These are phyloP conservation scores for Chascanopsetta lugubris DNA, from an alignment of 2,113 vertebrate species.

Conservation along the genomic window DNA sequence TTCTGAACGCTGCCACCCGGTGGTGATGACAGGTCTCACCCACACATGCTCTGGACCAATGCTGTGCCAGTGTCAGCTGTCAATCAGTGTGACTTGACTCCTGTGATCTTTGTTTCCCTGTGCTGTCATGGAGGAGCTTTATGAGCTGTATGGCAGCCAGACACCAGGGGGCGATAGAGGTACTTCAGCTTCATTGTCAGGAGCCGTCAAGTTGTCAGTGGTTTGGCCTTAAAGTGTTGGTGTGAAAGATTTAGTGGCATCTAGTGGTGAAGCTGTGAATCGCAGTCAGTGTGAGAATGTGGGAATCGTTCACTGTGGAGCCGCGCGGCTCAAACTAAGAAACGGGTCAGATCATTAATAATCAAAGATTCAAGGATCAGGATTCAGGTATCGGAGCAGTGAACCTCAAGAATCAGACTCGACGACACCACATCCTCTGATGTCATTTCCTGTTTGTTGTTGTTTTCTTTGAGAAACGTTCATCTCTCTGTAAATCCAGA, in stretches of 20 bases:
- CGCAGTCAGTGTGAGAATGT: neutral
- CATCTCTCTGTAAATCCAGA: neutral
- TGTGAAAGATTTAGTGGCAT: too few relatives aligned
- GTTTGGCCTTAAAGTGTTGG: too few relatives aligned
- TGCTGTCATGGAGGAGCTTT: too few relatives aligned
- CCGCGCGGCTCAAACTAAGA: constrained; percentile 56
- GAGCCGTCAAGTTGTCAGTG: neutral
- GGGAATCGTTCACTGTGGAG: constrained; percentile 72
- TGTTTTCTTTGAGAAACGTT: neutral
- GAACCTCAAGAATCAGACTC: constrained; percentile 28
- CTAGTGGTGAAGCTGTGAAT: too few relatives aligned
- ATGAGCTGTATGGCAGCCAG: too few relatives aligned
- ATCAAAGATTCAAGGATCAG: constrained; percentile 71
- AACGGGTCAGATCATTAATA: constrained; percentile 75
- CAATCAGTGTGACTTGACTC: too few relatives aligned
- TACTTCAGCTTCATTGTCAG: too few relatives aligned
- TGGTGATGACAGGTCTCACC: too few relatives aligned
- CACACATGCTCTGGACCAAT: too few relatives aligned
- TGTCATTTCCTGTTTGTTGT: constrained; percentile 43
- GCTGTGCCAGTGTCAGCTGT: neutral
- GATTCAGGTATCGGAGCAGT: constrained; percentile 62
- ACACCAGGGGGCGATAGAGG: too few relatives aligned
- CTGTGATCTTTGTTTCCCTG: too few relatives aligned
- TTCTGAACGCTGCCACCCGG: too few relatives aligned
- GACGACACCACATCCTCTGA: constrained; percentile 26